Base-by-base conservation (phyloP, 1,140 invertebrate species). In the Eumeta japonica region DNA sequence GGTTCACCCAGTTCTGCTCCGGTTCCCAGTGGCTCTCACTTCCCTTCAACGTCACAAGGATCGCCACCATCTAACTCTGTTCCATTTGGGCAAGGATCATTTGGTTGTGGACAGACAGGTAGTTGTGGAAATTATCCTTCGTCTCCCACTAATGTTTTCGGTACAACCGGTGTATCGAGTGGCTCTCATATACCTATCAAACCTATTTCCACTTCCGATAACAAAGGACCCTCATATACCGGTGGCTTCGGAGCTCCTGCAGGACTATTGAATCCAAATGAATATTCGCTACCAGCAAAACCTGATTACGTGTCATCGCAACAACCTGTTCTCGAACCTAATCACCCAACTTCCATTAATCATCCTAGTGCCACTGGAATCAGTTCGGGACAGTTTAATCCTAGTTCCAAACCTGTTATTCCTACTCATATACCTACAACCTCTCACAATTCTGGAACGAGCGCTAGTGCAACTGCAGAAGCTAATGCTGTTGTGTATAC, bases 401-500 rank as follows among this genome's bases (percentile, higher is more conserved):
- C 20, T 24, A n/a, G 5, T n/a, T 7, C 5, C n/a, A n/a, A 28
- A 13, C 11, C 16, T 11, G 37, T 16, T 10, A 12, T 19, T 18
- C 12, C 16, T 10, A 13, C 37, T 19, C 27, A 18, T 3, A 24
- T 24, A 15, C 30, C 30, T 16, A 20, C 16, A 30, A 16, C 15
- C 3, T 28, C 27, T 28, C 28, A 41, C 20, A 41, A 35, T 18
- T 5, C 20, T 24, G 20, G 20, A 7, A 24, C 5, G 5, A 24
- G 5, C 5, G 20, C 20, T 7, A 24, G 5, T n/a, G 20, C 20
- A 24, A n/a, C 11, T 3, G 59, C 58, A 14, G 43, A 38, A 30
- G 54, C 62, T 27, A 55, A 59, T 35, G 55, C 62, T n/a, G 48
- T 51, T 14, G 46, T 52, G 16, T 73, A 71, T 31, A 49, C 59